Conservation (phyloP, 2,888 invertebrate genomes). For the Coelogynopora nodosa region DNA sequence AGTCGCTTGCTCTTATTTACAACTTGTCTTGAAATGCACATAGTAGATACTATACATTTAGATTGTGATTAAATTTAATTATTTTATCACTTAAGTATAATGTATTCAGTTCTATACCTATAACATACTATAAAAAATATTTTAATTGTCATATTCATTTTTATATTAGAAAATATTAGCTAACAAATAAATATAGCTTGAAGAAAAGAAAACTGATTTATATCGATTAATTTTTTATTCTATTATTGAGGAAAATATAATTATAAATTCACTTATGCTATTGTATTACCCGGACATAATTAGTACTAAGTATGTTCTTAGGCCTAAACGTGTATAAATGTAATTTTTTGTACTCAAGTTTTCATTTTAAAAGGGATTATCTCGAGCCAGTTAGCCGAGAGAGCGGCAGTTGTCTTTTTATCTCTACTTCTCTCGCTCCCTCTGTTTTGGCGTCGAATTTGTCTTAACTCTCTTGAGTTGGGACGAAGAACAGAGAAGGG, state of each 20-base stretch:
- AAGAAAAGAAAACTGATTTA: neutral
- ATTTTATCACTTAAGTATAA: too few relatives aligned
- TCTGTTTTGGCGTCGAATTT: neutral
- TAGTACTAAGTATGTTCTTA: neutral
- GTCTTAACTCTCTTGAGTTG: neutral
- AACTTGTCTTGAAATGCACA: too few relatives aligned
- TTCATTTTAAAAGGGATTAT: neutral
- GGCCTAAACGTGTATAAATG: neutral
- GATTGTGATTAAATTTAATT: too few relatives aligned
- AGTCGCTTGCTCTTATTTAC: too few relatives aligned
- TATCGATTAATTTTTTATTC: neutral
- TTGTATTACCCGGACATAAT: neutral
- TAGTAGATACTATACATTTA: too few relatives aligned
- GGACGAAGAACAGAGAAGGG: neutral
- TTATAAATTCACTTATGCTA: neutral
- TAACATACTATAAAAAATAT: neutral
- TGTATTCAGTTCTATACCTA: too few relatives aligned
- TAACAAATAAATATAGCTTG: neutral
- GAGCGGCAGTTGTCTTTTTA: neutral
- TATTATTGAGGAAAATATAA: too few relatives aligned
- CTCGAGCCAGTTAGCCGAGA: neutral
- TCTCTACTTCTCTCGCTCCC: neutral
- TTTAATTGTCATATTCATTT: too few relatives aligned
- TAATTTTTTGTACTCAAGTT: too few relatives aligned
- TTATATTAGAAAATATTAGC: too few relatives aligned